Evolutionary conservation across 1,140 invertebrate genomes (phyloP), one percentile per base, ranked within the genome.

Genomic region (Apis florea): DNA sequence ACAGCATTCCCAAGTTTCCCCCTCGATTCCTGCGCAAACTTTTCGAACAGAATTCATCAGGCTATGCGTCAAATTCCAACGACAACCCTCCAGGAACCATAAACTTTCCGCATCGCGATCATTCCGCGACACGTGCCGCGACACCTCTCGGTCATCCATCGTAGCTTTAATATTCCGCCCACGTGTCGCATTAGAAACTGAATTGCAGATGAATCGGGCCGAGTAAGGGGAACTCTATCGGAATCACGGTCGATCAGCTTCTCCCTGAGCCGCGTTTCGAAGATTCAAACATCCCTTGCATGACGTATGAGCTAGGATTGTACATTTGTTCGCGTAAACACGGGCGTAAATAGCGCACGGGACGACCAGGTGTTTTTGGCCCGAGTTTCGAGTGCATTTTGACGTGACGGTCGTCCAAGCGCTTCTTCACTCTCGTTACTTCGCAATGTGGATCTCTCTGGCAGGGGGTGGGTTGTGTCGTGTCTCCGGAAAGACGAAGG

Each of bases 361-460:
- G 54, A 82, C 64, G 61, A 58, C 78, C 54, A 82, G 84, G 82
- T 89, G 84, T 82, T 85, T n/a, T 88, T 78, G 79, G 74, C 64
- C 79, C 79, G 72, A 58, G 31, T 81, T 71, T 15, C 77, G 31
- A 84, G 79, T 72, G 79, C 67, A 83, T 82, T 88, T 83, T 51
- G 69, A 72, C 58, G 67, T 59, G 63, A 78, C 51, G 67, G 64
- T 80, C 82, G 68, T 80, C 82, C 79, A 69, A 88, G 79, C 78
- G 79, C 63, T 75, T 24, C 71, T 79, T 40, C 74, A 82, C 68
- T 85, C 81, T 89, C 88, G 87, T 87, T 85, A 88, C 74, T 85
- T 85, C 79, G 81, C 83, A 80, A 82, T 85, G 70, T 5, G 79
- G 79, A 51, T 84, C 70, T 84, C 61, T 71, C 72, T 13, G 31